A percentile compares a stretch with the other conserved stretches of the same genome.
Evolutionary conservation across 2,888 invertebrate species (phyloP).

Genomic region (Meiosimyza platycephala): DNA sequence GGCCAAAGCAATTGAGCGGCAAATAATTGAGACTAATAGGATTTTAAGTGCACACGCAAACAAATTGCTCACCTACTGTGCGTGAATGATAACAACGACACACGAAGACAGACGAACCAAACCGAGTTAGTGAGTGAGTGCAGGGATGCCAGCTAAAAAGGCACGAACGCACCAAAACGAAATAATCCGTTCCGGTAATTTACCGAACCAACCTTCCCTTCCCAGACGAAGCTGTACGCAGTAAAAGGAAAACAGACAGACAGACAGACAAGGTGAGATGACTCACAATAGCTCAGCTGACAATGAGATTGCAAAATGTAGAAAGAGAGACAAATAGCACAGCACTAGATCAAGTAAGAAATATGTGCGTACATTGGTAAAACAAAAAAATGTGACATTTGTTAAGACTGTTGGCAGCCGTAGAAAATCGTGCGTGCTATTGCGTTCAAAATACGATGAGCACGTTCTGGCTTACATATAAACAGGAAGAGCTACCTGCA

Average conservation of each 20-base stretch:
- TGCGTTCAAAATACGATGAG: slow-evolving; percentile 23
- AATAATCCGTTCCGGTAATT: slow-evolving; percentile 61
- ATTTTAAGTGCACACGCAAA: slow-evolving; percentile 63
- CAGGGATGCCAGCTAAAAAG: slow-evolving; percentile 14
- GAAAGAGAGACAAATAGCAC: neutral
- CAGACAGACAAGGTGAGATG: slow-evolving; percentile 5
- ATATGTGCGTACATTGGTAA: neutral
- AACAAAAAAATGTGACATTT: slow-evolving; percentile 17
- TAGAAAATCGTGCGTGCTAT: slow-evolving; percentile 33
- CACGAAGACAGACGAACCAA: slow-evolving; percentile 18
- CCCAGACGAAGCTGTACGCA: neutral
- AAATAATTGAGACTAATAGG: slow-evolving; percentile 65
- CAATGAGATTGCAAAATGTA: neutral
- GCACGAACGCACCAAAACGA: slow-evolving; percentile 18
- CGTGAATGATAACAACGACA: slow-evolving; percentile 45
- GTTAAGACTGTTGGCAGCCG: neutral
- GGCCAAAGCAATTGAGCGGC: slow-evolving; percentile 58
- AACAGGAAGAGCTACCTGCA: slow-evolving; percentile 27
- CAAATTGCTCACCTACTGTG: slow-evolving; percentile 60
- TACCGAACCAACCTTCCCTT: slow-evolving; percentile 50
- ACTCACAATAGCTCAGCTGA: slow-evolving; percentile 23
- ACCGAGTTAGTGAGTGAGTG: neutral
- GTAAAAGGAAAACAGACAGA: slow-evolving; percentile 12
- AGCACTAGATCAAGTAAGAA: slow-evolving; percentile 14
- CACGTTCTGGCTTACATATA: slow-evolving; percentile 32